These are phyloP conservation scores for Heliconius ismenius DNA, from an alignment of 2,888 invertebrate genomes.

Conservation along the genomic window DNA sequence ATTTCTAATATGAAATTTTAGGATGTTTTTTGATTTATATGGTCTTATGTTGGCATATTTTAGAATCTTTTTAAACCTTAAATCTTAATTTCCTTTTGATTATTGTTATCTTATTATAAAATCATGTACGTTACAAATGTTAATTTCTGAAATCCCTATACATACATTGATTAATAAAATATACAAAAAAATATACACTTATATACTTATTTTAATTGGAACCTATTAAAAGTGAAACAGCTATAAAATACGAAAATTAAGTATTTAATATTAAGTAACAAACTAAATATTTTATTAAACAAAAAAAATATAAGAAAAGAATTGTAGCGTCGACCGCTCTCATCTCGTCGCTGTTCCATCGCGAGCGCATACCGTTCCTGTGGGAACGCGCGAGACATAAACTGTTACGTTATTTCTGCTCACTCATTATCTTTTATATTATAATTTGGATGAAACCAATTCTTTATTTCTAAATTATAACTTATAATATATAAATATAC, in stretches of 20 bases:
- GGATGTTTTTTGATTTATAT: neutral
- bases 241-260: neutral
- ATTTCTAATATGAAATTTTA: neutral
- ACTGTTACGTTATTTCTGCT: constrained; percentile 81
- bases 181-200: too few relatives aligned
- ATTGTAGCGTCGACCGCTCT: constrained; percentile 36
- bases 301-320: neutral
- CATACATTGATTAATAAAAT: too few relatives aligned
- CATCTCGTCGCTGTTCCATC: constrained; percentile 55
- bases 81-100: neutral
- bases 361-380: constrained; percentile 78
- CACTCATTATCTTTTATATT: constrained; percentile 77
- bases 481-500: neutral
- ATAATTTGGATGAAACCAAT: constrained; percentile 66
- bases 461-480: constrained; percentile 16
- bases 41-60: too few relatives aligned
- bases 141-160: neutral
- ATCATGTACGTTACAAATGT: neutral
- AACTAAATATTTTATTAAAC: neutral
- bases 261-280: neutral
- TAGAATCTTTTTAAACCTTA: neutral
- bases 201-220: too few relatives aligned
- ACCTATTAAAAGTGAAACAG: neutral
- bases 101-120: neutral
- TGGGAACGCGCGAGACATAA: constrained; percentile 80